phyloP scores from a whole-genome alignment of 35 echinoderm and acorn worm species.

The Heliocidaris erythrogramma region DNA sequence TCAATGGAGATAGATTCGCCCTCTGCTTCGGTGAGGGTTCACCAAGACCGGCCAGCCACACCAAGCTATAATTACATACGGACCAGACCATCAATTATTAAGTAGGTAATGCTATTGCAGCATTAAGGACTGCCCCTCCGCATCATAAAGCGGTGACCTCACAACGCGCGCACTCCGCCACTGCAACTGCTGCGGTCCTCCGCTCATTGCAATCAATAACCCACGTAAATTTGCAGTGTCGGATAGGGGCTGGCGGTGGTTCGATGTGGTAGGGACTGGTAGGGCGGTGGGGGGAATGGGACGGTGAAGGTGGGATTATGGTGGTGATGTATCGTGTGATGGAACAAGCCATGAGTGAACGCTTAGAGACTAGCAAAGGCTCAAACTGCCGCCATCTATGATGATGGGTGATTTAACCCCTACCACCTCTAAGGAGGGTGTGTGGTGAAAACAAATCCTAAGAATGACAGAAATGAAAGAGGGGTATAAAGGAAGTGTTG shows the following conservation, averaged over 20 bases:
- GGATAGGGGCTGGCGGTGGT: not conserved
- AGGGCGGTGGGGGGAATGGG: not conserved
- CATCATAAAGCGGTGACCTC: not conserved
- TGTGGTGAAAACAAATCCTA: not conserved
- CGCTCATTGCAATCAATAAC: not conserved
- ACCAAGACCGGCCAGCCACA: slow-evolving; percentile 15
- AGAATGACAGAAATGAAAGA: not conserved
- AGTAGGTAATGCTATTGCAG: slow-evolving; percentile 27
- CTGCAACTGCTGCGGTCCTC: not conserved
- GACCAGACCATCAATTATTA: slow-evolving; percentile 45
- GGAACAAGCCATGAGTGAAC: slow-evolving; percentile 24
- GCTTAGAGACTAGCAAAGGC: not conserved
- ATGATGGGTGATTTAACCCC: slow-evolving; percentile 2
- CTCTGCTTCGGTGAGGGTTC: slow-evolving; percentile 1
- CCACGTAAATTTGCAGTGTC: not conserved
- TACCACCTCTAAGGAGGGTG: not conserved
- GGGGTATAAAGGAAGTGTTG: not conserved
- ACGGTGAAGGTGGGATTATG: not conserved
- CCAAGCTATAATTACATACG: slow-evolving; percentile 38
- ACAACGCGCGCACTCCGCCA: not conserved
- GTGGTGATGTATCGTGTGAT: slow-evolving; percentile 21
- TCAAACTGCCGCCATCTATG: not conserved
- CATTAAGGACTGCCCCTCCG: not conserved
- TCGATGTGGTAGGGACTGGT: not conserved
- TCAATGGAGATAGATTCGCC: slow-evolving; percentile 34